Percentiles rank a stretch among this genome's conserved stretches.
Evolutionary conservation across 2,888 invertebrate species (phyloP).

Genomic region (Drosophila diplacantha): DNA sequence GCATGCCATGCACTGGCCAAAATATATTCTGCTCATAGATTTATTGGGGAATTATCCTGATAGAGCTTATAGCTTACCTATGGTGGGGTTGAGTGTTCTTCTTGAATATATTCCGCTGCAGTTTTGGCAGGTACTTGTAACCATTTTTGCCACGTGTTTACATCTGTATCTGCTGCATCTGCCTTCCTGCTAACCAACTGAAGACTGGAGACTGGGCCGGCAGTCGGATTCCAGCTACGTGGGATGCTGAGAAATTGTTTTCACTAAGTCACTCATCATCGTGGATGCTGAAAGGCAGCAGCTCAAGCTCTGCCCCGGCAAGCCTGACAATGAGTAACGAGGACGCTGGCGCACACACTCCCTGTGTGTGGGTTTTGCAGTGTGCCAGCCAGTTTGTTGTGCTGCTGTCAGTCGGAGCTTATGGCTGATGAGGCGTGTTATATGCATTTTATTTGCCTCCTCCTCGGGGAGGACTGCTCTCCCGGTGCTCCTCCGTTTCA

Average conservation of each 20-base stretch:
- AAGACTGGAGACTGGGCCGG: no score
- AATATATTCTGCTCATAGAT: not conserved
- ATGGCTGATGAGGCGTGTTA: slow-evolving; percentile 69
- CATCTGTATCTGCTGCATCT: no score
- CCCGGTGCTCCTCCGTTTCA: slow-evolving; percentile 20
- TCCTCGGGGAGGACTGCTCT: not conserved
- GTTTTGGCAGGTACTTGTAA: not conserved
- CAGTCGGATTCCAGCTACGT: slow-evolving; percentile 15
- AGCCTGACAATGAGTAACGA: slow-evolving; percentile 42
- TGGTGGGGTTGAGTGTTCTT: no score
- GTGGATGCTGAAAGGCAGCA: slow-evolving; percentile 46
- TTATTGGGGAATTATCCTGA: no score
- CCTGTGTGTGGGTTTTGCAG: slow-evolving; percentile 5
- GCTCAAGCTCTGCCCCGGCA: slow-evolving; percentile 22
- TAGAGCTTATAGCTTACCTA: no score
- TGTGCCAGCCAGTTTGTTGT: slow-evolving; percentile 60
- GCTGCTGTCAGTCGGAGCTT: slow-evolving; percentile 62
- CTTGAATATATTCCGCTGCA: no score
- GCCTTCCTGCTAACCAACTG: no score
- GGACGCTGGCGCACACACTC: no score
- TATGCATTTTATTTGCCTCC: slow-evolving; percentile 64
- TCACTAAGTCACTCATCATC: slow-evolving; percentile 62
- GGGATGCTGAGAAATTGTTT: slow-evolving; percentile 54
- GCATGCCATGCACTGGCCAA: not conserved
- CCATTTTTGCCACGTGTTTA: not conserved